phyloP scores from a whole-genome alignment of 2,888 invertebrate species.

The Hermaeophaga mercurialis region DNA sequence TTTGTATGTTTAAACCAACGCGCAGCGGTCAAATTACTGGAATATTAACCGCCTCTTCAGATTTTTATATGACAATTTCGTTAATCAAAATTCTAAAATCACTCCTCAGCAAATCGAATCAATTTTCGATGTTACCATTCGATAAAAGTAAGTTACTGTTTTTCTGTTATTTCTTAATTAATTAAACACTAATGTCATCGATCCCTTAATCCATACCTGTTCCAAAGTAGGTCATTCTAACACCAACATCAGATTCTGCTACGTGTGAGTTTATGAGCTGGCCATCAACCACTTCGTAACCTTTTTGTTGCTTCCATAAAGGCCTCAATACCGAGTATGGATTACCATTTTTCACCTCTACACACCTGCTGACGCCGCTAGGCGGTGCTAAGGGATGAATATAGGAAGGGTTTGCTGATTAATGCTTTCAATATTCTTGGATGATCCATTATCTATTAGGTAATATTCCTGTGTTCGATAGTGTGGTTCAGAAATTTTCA shows the following conservation, averaged over 20 bases:
- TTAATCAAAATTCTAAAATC: no score
- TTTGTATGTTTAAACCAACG: no score
- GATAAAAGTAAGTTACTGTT: no score
- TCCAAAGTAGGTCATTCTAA: background rate
- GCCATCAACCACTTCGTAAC: conserved; percentile 11
- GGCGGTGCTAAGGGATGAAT: background rate
- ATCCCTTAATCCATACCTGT: background rate
- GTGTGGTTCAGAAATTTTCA: no score
- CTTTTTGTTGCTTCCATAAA: conserved; percentile 14
- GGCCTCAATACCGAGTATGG: conserved; percentile 12
- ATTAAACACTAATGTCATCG: no score
- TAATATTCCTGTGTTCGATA: no score
- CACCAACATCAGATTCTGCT: background rate
- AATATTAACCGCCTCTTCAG: no score
- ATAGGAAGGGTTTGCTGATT: conserved; percentile 15
- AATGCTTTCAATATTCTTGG: conserved; percentile 13
- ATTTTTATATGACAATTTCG: no score
- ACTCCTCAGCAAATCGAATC: no score
- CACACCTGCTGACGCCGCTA: conserved; percentile 15
- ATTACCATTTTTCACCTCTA: conserved; percentile 21
- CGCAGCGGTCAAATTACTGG: no score
- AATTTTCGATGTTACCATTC: no score
- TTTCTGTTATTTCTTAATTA: no score
- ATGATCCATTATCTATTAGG: conserved; percentile 3
- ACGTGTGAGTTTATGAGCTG: conserved; percentile 8